phyloP scores from a whole-genome alignment of 2,888 invertebrate genomes.

The Drosophila diplacantha region DNA sequence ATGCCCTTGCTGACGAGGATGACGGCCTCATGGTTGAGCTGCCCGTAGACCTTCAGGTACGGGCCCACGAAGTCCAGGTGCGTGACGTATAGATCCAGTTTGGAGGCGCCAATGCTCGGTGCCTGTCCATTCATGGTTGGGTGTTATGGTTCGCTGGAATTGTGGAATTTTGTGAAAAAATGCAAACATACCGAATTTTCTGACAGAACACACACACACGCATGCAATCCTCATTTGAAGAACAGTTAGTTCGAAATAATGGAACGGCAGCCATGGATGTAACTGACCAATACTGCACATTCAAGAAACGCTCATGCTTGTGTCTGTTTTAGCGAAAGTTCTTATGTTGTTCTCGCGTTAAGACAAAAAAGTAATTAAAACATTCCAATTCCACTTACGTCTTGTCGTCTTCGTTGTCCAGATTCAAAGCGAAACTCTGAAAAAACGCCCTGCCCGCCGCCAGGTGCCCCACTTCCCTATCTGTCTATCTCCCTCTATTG shows the following conservation, averaged over 20 bases:
- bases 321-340: constrained; percentile 6
- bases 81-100: constrained; percentile 53
- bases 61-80: constrained; percentile 83
- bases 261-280: background rate
- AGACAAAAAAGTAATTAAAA: constrained; percentile 46
- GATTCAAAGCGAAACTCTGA: constrained; percentile 58
- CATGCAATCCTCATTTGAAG: background rate
- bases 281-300: too few relatives aligned
- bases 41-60: constrained; percentile 86
- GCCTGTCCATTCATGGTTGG: constrained; percentile 54
- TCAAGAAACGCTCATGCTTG: background rate
- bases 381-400: constrained; percentile 65
- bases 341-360: constrained; percentile 2
- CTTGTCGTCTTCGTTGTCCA: constrained; percentile 69
- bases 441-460: constrained; percentile 48
- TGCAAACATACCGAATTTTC: background rate
- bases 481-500: constrained; percentile 10
- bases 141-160: constrained; percentile 49
- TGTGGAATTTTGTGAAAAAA: constrained; percentile 17
- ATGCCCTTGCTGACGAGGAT: constrained; percentile 70
- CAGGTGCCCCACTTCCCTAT: constrained; percentile 30
- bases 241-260: constrained; percentile 47
- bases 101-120: constrained; percentile 29
- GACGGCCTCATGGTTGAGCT: constrained; percentile 77
- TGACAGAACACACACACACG: background rate